Conservation (phyloP, 64 coral and sea anemone species). For the Montipora capricornis region DNA sequence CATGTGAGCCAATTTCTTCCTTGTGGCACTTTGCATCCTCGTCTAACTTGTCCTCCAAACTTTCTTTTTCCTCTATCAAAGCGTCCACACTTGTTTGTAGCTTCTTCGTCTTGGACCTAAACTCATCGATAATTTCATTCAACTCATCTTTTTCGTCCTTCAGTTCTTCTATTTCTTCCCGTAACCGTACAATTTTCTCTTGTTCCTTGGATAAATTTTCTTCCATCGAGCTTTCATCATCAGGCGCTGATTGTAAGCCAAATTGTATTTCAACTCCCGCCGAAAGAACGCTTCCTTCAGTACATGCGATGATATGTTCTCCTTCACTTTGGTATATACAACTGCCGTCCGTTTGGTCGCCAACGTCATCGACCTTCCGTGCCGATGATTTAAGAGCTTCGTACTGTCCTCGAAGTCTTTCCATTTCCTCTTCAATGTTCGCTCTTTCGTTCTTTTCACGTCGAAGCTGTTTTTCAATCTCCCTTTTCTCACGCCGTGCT, state of each 20-base stretch:
- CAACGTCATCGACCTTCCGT: neutral
- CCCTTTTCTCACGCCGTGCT: conserved; percentile 18
- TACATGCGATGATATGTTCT: conserved; percentile 1
- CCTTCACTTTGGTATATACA: neutral
- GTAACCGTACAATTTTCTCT: conserved; percentile 6
- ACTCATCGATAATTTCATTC: conserved; percentile 38
- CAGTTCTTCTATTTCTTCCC: conserved; percentile 42
- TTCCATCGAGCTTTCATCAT: conserved; percentile 1
- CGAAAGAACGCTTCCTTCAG: conserved; percentile 21
- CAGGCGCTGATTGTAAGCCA: neutral
- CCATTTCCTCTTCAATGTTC: conserved; percentile 27
- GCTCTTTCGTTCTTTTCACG: conserved; percentile 25
- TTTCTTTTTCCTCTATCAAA: conserved; percentile 38
- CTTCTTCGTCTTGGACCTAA: conserved; percentile 52
- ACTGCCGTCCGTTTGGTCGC: neutral
- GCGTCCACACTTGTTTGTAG: neutral
- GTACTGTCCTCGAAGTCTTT: neutral
- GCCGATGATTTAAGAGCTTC: neutral
- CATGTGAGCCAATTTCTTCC: conserved; percentile 36
- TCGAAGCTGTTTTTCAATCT: neutral
- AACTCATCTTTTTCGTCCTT: conserved; percentile 55
- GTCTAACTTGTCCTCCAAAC: conserved; percentile 47
- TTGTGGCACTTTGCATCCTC: conserved; percentile 42
- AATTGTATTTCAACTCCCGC: conserved; percentile 9
- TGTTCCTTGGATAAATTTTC: conserved; percentile 14